A percentile compares a stretch with the other conserved stretches of the same genome.
These are phyloP conservation scores for Scytalopus superciliaris DNA, from an alignment of 2,113 vertebrate genomes.

Conservation along the genomic window DNA sequence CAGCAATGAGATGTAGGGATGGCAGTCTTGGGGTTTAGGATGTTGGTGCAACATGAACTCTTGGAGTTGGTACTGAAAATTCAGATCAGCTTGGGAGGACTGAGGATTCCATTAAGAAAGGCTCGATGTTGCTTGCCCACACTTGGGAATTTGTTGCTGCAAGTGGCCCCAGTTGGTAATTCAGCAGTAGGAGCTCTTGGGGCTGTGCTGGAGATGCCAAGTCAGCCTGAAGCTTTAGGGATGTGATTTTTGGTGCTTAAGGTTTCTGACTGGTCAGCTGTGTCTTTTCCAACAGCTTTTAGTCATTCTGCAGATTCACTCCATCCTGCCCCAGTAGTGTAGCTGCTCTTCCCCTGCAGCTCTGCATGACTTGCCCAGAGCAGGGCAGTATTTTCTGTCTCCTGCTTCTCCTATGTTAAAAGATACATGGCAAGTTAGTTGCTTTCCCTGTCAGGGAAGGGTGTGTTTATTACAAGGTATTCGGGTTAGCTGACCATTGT, in stretches of 20 bases:
- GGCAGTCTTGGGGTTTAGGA: neutral
- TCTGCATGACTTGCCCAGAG: neutral
- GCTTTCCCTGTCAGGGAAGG: neutral
- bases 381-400: accelerated
- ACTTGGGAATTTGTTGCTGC: neutral
- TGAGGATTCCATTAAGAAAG: neutral
- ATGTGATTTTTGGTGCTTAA: neutral
- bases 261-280: accelerated
- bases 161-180: neutral
- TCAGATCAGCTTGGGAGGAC: neutral
- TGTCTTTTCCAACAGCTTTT: neutral
- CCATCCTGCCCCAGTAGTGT: neutral
- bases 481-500: neutral
- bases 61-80: neutral
- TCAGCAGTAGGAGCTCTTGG: neutral
- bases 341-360: neutral
- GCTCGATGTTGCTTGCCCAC: neutral
- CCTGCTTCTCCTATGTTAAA: neutral
- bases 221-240: neutral
- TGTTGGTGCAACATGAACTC: neutral
- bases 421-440: neutral
- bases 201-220: neutral
- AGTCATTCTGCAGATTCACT: neutral
- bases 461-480: neutral
- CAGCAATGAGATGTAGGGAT: neutral